phyloP scores from a whole-genome alignment of 2,797 vertebrate genomes.

The Lutra lutra region DNA sequence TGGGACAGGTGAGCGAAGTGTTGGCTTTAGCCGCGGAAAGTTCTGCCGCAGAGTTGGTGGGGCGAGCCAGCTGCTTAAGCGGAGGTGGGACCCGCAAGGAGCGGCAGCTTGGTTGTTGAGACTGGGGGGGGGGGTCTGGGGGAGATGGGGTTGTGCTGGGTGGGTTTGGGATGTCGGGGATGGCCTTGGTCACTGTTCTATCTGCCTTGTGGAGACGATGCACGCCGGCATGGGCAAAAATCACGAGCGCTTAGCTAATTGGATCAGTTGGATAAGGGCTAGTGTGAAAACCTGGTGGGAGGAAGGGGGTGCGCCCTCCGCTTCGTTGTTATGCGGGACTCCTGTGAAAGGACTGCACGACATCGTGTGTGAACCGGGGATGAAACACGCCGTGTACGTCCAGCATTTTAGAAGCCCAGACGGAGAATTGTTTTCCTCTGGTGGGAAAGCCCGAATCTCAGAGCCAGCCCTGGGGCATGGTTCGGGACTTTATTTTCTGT shows the following conservation, averaged over 20 bases:
- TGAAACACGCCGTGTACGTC: neutral
- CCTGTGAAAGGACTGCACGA: neutral
- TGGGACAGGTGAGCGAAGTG: neutral
- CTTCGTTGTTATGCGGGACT: accelerated
- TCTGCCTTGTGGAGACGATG: neutral
- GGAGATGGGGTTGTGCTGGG: neutral
- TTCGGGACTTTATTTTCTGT: neutral
- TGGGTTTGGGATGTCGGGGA: neutral
- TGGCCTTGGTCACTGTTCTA: neutral
- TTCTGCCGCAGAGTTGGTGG: neutral
- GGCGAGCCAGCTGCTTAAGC: neutral
- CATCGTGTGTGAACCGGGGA: neutral
- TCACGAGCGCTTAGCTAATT: accelerated
- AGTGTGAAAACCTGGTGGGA: neutral
- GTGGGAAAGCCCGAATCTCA: neutral
- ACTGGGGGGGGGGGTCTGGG: too few species aligned
- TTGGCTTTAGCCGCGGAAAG: neutral
- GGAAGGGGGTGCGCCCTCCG: neutral
- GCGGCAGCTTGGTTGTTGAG: neutral
- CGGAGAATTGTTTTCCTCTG: neutral
- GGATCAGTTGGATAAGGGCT: neutral
- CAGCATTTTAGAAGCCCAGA: neutral
- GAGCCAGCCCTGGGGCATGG: neutral
- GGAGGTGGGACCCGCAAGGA: too few species aligned
- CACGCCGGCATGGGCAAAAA: neutral